phyloP scores from a whole-genome alignment of 2,113 vertebrate species.

The Chunga burmeisteri region DNA sequence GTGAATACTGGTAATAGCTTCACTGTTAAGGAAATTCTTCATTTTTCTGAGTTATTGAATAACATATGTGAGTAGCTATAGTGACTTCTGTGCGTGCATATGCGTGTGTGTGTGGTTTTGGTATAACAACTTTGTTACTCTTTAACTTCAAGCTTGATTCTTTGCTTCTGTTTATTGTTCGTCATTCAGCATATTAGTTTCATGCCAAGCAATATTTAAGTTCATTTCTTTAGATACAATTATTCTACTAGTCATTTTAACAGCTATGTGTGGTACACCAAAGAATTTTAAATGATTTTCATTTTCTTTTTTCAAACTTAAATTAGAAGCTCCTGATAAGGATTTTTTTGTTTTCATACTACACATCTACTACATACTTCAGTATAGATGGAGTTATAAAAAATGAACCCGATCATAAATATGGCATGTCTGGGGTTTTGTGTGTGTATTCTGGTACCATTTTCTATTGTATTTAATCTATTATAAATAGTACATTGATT shows the following conservation, averaged over 20 bases:
- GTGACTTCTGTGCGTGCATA: fast-evolving
- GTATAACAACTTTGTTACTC: background rate
- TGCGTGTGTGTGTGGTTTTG: fast-evolving
- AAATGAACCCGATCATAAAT: background rate
- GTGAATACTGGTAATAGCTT: background rate
- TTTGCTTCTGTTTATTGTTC: background rate
- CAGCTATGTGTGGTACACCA: background rate
- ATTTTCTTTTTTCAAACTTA: background rate
- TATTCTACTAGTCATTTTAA: background rate
- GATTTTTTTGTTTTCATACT: background rate
- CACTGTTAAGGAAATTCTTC: background rate
- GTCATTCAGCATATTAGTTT: background rate
- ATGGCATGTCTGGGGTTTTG: background rate
- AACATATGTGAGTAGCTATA: fast-evolving
- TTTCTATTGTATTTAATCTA: background rate
- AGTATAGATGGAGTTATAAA: background rate
- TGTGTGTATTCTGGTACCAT: background rate
- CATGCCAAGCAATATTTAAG: background rate
- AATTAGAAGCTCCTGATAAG: background rate
- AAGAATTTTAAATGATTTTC: background rate
- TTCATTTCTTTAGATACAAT: background rate
- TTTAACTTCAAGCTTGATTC: background rate
- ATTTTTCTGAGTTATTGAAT: background rate
- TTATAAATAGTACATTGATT: background rate
- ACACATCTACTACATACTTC: background rate